Conservation (phyloP, 2,888 invertebrate genomes). For the Diaprepes abbreviatus region DNA sequence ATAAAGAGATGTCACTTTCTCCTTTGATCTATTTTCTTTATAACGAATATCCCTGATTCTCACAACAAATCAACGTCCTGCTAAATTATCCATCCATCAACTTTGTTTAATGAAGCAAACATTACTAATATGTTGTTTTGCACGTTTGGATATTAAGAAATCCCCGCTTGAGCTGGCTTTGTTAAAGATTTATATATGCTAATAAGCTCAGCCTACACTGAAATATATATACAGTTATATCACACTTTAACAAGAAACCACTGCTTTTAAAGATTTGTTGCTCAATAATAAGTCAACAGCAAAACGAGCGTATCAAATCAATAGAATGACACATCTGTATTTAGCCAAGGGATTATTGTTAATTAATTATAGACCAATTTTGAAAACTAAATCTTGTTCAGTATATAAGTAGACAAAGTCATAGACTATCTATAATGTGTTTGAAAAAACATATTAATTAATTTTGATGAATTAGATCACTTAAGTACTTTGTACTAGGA, state of each 20-base stretch:
- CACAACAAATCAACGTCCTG: neutral
- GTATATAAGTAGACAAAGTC: too few relatives aligned
- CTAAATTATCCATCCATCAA: constrained; percentile 11
- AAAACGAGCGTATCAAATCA: constrained; percentile 16
- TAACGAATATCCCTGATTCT: neutral
- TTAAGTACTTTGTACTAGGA: too few relatives aligned
- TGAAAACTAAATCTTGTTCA: too few relatives aligned
- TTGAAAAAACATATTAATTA: too few relatives aligned
- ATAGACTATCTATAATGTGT: too few relatives aligned
- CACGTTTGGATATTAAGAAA: constrained; percentile 26
- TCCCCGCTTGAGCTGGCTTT: constrained; percentile 11
- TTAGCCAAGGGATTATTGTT: constrained; percentile 8
- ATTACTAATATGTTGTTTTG: constrained; percentile 28
- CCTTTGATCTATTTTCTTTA: neutral
- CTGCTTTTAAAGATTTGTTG: neutral
- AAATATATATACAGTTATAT: constrained; percentile 26
- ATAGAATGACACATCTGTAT: constrained; percentile 8
- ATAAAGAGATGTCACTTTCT: too few relatives aligned
- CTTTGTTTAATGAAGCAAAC: constrained; percentile 17
- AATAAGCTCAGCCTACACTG: constrained; percentile 27
- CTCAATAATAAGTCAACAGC: constrained; percentile 1
- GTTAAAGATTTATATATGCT: constrained; percentile 27
- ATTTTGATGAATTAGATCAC: too few relatives aligned
- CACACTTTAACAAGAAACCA: constrained; percentile 18
- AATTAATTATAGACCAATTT: neutral